Evolutionary conservation across 2,888 invertebrate genomes (phyloP).

Genomic region (Agrenia bidenticulata): DNA sequence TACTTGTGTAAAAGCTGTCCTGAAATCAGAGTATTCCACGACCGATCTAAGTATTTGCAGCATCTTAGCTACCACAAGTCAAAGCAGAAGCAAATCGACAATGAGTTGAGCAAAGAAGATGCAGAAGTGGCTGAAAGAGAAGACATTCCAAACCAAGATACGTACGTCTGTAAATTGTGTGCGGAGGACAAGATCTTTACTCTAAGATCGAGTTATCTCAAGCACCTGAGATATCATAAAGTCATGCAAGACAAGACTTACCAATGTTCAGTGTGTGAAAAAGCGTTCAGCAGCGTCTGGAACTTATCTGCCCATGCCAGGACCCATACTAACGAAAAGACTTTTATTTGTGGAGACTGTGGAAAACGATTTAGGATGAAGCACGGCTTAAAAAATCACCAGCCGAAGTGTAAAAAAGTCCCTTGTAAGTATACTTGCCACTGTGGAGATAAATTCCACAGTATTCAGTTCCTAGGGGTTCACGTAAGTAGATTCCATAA

Average conservation of each 20-base stretch:
- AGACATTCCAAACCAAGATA: background rate
- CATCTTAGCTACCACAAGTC: slow-evolving; percentile 10
- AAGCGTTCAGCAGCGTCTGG: slow-evolving; percentile 13
- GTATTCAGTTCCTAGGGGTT: background rate
- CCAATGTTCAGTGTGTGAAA: slow-evolving; percentile 16
- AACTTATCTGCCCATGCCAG: background rate
- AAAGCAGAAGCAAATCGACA: background rate
- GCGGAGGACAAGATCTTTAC: slow-evolving; percentile 7
- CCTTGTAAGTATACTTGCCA: slow-evolving; percentile 21
- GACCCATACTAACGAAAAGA: slow-evolving; percentile 5
- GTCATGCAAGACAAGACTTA: slow-evolving; percentile 4
- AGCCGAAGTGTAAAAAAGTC: slow-evolving; percentile 2
- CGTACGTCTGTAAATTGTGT: slow-evolving; percentile 2
- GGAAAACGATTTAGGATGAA: slow-evolving; percentile 4
- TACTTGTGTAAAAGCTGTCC: slow-evolving; percentile 8
- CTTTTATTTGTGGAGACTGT: slow-evolving; percentile 11
- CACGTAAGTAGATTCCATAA: background rate
- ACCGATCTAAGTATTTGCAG: background rate
- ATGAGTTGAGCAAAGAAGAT: background rate
- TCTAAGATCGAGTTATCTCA: background rate
- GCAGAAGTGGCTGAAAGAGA: background rate
- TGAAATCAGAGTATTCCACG: slow-evolving; percentile 3
- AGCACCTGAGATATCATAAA: background rate
- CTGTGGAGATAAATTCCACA: slow-evolving; percentile 17
- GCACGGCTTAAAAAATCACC: background rate